A percentile compares a stretch with the other conserved stretches of the same genome.
These are phyloP conservation scores for Drosophila ogumai DNA, from an alignment of 1,140 invertebrate species.

Conservation along the genomic window DNA sequence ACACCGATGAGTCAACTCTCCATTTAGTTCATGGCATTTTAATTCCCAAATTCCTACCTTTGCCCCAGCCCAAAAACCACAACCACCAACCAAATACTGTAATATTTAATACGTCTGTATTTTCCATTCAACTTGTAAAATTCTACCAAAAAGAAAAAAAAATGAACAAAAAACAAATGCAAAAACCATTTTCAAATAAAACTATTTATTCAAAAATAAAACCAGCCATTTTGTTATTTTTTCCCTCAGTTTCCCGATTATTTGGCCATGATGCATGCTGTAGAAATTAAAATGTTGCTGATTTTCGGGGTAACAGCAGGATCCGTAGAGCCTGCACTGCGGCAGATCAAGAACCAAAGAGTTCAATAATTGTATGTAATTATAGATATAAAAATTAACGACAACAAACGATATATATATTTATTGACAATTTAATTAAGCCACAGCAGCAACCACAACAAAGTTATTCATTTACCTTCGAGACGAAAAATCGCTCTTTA, in stretches of 20 bases:
- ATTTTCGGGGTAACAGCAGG: constrained; percentile 20
- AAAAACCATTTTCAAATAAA: constrained; percentile 79
- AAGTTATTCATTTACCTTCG: constrained; percentile 62
- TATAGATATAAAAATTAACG: constrained; percentile 50
- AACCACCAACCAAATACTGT: constrained; percentile 63
- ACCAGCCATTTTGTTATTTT: constrained; percentile 44
- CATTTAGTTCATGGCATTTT: not conserved
- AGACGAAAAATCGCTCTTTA: constrained; percentile 49
- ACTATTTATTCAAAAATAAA: constrained; percentile 83
- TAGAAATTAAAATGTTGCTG: constrained; percentile 34
- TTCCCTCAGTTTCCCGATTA: constrained; percentile 52
- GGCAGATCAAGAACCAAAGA: constrained; percentile 46
- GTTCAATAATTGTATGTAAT: constrained; percentile 76
- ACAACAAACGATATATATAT: constrained; percentile 57
- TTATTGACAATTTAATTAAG: constrained; percentile 71
- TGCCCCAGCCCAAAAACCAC: constrained; percentile 23
- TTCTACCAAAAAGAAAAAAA: constrained; percentile 74
- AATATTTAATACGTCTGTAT: constrained; percentile 80
- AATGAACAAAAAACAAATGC: constrained; percentile 39
- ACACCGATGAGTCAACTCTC: constrained; percentile 14
- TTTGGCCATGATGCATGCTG: constrained; percentile 53
- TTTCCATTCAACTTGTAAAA: constrained; percentile 83
- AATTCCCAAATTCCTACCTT: not conserved
- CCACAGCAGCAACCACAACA: constrained; percentile 27
- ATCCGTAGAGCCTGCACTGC: constrained; percentile 20